Evolutionary conservation across 2,797 vertebrate genomes (phyloP).

Genomic region (Alca torda): DNA sequence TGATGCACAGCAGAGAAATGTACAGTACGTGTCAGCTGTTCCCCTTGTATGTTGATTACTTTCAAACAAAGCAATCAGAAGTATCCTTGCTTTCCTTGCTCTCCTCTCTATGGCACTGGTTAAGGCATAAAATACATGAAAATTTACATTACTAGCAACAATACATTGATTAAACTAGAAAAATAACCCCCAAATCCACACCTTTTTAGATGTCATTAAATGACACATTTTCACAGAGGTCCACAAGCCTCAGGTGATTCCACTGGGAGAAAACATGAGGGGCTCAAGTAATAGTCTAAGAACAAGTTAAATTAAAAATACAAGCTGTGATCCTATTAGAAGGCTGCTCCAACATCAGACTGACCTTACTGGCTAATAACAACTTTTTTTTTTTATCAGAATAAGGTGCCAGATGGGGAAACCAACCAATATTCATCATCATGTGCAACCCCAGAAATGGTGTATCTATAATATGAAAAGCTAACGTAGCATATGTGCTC

Average conservation of each 20-base stretch:
- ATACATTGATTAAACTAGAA: neutral
- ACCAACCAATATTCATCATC: neutral
- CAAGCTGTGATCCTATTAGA: neutral
- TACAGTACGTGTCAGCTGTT: neutral
- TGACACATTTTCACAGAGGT: neutral
- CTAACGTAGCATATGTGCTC: neutral
- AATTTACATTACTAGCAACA: neutral
- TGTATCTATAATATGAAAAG: neutral
- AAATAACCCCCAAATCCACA: neutral
- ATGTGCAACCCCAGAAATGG: neutral
- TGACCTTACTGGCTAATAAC: neutral
- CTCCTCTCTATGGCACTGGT: neutral
- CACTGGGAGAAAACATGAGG: neutral
- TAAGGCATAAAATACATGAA: neutral
- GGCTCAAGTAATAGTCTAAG: neutral
- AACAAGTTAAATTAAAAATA: neutral
- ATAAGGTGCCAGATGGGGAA: neutral
- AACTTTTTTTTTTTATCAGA: neutral
- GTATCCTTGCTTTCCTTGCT: neutral
- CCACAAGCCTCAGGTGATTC: neutral
- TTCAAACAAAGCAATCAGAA: conserved; percentile 5
- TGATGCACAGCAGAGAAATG: neutral
- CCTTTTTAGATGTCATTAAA: neutral
- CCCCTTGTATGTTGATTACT: neutral
- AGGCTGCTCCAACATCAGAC: neutral